phyloP scores from a whole-genome alignment of 2,797 vertebrate genomes.

The Sebastes alutus region DNA sequence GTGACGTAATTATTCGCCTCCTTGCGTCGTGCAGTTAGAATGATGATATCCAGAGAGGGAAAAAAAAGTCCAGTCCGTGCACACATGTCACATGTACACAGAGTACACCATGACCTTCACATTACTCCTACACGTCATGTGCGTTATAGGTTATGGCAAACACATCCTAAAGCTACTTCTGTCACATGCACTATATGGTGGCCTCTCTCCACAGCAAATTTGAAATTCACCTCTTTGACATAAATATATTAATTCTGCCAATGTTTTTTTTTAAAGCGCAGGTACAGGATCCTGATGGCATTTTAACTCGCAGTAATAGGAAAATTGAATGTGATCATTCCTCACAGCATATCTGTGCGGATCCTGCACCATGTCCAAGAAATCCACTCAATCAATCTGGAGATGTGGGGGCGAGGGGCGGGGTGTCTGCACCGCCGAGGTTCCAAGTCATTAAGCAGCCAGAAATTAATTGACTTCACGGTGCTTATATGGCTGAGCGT shows the following conservation, averaged over 20 bases:
- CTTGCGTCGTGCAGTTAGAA: constrained; percentile 70
- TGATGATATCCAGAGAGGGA: constrained; percentile 68
- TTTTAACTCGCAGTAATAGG: constrained; percentile 51
- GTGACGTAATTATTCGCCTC: constrained; percentile 81
- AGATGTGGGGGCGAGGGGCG: constrained; percentile 65
- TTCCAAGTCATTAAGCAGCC: constrained; percentile 84
- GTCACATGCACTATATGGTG: constrained; percentile 1
- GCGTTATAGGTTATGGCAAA: constrained; percentile 66
- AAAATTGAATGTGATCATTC: constrained; percentile 67
- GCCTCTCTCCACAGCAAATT: constrained; percentile 15
- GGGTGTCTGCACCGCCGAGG: constrained; percentile 68
- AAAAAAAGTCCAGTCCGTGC: constrained; percentile 37
- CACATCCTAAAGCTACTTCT: constrained; percentile 44
- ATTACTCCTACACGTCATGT: constrained; percentile 62
- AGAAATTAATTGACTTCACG: constrained; percentile 84
- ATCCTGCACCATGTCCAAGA: constrained; percentile 73
- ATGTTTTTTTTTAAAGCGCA: constrained; percentile 23
- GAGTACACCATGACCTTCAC: constrained; percentile 74
- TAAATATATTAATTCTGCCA: constrained; percentile 42
- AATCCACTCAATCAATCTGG: constrained; percentile 78
- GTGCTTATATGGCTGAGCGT: constrained; percentile 76
- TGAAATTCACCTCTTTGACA: constrained; percentile 42
- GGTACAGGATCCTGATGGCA: constrained; percentile 43
- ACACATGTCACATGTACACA: constrained; percentile 60
- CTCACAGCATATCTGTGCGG: constrained; percentile 59